These are phyloP conservation scores for Tortrix viridana DNA, from an alignment of 2,888 invertebrate genomes.

Conservation along the genomic window DNA sequence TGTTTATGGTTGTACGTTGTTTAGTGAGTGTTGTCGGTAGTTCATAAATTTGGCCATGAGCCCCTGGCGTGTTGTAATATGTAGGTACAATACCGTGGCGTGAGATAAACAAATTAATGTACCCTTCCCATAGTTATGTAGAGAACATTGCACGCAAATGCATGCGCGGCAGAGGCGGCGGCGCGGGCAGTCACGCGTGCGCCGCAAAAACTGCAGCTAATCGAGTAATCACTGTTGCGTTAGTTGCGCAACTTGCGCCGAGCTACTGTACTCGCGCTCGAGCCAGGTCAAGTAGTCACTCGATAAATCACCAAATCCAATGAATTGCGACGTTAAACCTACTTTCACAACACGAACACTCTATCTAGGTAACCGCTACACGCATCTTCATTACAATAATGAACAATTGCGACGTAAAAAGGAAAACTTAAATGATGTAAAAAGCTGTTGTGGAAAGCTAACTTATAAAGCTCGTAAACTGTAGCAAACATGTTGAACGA, in stretches of 20 bases:
- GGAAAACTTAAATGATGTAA: conserved; percentile 1
- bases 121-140: conserved; percentile 44
- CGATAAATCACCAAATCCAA: conserved; percentile 51
- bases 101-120: conserved; percentile 50
- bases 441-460: conserved; percentile 16
- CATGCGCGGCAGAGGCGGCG: conserved; percentile 39
- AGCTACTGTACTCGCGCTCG: conserved; percentile 49
- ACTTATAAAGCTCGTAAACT: conserved; percentile 13
- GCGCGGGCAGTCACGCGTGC: conserved; percentile 47
- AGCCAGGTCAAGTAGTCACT: conserved; percentile 62
- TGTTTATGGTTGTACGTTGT: no score
- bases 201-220: conserved; percentile 49
- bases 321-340: conserved; percentile 44
- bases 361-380: not conserved
- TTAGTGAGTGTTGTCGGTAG: no score
- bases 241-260: conserved; percentile 50
- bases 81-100: conserved; percentile 46
- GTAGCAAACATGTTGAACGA: conserved; percentile 26
- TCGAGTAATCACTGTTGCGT: conserved; percentile 47
- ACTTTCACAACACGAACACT: conserved; percentile 30
- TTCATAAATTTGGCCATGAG: conserved; percentile 21
- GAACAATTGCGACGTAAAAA: not conserved
- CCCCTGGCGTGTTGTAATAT: conserved; percentile 23
- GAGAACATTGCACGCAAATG: conserved; percentile 48
- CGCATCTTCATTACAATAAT: conserved; percentile 1